These are phyloP conservation scores for Sipha flava DNA, from an alignment of 1,140 invertebrate species.

Conservation along the genomic window DNA sequence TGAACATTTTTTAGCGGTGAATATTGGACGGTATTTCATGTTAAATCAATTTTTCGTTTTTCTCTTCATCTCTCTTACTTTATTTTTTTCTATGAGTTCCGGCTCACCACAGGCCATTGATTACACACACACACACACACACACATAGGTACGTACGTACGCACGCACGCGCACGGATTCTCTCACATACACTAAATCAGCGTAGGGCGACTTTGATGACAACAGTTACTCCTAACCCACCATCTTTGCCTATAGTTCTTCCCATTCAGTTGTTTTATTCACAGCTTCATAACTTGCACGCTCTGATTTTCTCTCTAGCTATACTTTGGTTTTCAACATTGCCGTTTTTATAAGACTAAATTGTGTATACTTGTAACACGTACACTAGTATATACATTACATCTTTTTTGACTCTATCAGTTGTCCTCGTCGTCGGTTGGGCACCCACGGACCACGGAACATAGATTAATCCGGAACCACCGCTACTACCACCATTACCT, in stretches of 20 bases:
- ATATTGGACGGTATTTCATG: background rate
- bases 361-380: background rate
- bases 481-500: background rate
- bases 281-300: slow-evolving; percentile 9
- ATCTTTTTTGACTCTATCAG: background rate
- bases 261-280: slow-evolving; percentile 5
- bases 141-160: too few species aligned
- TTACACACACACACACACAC: background rate
- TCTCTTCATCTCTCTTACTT: background rate
- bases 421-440: background rate
- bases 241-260: background rate
- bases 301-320: background rate
- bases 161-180: too few species aligned
- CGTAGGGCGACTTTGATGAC: background rate
- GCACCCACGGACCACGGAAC: background rate
- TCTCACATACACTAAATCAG: too few species aligned
- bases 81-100: background rate
- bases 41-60: background rate
- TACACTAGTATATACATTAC: too few species aligned
- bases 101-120: slow-evolving; percentile 18
- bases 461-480: slow-evolving; percentile 6
- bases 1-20: too few species aligned
- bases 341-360: background rate
- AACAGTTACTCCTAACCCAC: background rate
- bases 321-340: background rate